Evolutionary conservation across 2,113 vertebrate species (phyloP).

Genomic region (Nycticebus coucang): DNA sequence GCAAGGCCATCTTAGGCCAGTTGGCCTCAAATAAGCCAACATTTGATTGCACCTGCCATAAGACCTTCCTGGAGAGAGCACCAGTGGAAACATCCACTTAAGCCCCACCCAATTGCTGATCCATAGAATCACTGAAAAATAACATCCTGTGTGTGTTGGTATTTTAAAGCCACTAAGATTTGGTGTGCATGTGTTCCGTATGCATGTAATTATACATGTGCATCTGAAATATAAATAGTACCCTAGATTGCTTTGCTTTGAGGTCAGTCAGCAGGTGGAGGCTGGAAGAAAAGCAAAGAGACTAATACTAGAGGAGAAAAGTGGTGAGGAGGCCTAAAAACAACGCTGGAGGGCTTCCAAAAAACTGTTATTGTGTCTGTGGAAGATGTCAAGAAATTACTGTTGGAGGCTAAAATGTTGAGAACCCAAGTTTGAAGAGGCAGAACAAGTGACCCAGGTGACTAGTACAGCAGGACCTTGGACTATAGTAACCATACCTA

Average conservation of each 20-base stretch:
- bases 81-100: neutral
- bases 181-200: accelerated
- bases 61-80: neutral
- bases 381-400: neutral
- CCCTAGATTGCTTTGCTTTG: neutral
- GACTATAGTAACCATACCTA: neutral
- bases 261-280: neutral
- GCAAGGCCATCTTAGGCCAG: neutral
- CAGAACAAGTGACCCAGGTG: accelerated
- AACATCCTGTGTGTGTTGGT: neutral
- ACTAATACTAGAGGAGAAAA: neutral
- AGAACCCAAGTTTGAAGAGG: neutral
- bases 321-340: neutral
- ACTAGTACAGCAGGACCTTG: neutral
- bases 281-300: neutral
- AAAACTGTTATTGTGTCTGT: neutral
- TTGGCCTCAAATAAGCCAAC: neutral
- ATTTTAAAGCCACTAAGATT: neutral
- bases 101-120: neutral
- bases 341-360: neutral
- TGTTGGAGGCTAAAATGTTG: accelerated
- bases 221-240: neutral
- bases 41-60: too few relatives aligned
- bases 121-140: neutral
- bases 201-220: neutral